These are phyloP conservation scores for Xenopus petersii DNA, from an alignment of 2,797 vertebrate genomes.

Conservation along the genomic window DNA sequence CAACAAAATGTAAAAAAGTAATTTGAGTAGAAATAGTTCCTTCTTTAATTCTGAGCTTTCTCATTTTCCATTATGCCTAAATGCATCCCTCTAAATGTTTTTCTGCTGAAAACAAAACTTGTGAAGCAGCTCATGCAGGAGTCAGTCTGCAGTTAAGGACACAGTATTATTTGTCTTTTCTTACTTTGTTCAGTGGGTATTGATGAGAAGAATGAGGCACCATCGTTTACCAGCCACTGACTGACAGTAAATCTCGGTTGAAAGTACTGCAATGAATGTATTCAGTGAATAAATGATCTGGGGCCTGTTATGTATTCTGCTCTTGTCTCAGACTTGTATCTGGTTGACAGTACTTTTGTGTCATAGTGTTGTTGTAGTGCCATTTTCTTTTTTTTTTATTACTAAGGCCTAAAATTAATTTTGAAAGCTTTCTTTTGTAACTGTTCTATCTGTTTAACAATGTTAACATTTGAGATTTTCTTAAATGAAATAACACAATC, in stretches of 20 bases:
- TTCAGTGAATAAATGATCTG: not conserved
- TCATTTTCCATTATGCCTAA: too few relatives aligned
- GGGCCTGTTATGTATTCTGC: not conserved
- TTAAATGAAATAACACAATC: too few relatives aligned
- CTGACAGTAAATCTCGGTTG: not conserved
- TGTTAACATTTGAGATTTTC: too few relatives aligned
- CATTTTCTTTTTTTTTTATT: too few relatives aligned
- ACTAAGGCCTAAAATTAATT: too few relatives aligned
- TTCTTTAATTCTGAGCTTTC: not conserved
- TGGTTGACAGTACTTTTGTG: too few relatives aligned
- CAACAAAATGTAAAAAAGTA: too few relatives aligned
- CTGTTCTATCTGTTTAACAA: too few relatives aligned
- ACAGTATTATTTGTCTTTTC: conserved; percentile 16
- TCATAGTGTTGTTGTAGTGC: too few relatives aligned
- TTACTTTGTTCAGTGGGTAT: not conserved
- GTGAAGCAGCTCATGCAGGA: not conserved
- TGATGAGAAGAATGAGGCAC: conserved; percentile 3
- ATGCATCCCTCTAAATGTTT: too few relatives aligned
- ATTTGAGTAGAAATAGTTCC: conserved; percentile 14
- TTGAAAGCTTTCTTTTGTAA: too few relatives aligned
- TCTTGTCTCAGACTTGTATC: not conserved
- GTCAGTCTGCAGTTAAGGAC: conserved; percentile 10
- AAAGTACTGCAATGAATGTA: not conserved
- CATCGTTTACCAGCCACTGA: not conserved
- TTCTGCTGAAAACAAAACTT: too few relatives aligned